phyloP scores from a whole-genome alignment of 2,797 vertebrate genomes.

The Hirundo rustica region DNA sequence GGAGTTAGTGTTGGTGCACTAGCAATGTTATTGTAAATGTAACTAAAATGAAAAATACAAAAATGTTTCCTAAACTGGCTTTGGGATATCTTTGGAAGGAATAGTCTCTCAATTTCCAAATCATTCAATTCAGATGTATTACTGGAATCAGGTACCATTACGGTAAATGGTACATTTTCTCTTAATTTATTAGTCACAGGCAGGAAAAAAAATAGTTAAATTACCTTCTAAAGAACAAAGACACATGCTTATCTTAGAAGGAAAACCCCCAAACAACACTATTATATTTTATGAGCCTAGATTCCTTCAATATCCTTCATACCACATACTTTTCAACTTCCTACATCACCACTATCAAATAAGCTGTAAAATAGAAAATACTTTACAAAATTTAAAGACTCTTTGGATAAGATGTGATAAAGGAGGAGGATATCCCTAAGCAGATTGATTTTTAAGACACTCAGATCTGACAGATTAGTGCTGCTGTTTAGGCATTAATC shows the following conservation, averaged over 20 bases:
- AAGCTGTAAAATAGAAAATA: neutral
- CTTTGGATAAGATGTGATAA: neutral
- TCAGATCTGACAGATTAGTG: neutral
- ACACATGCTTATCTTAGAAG: neutral
- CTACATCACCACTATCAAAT: neutral
- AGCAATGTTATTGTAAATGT: neutral
- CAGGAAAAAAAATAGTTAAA: neutral
- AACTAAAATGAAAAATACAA: neutral
- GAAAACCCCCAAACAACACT: rapidly evolving
- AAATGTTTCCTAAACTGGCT: neutral
- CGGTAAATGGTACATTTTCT: neutral
- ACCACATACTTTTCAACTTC: neutral
- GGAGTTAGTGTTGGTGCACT: neutral
- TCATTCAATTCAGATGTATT: neutral
- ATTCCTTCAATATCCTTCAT: conserved; percentile 18
- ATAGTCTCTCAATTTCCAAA: neutral
- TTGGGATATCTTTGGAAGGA: neutral
- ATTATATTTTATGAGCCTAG: neutral
- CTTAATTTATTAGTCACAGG: neutral
- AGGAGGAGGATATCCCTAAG: neutral
- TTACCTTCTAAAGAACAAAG: conserved; percentile 32
- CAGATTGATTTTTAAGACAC: neutral
- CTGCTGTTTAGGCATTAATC: neutral
- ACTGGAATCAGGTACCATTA: neutral
- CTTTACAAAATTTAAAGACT: neutral